These are phyloP conservation scores for Homarus gammarus DNA, from an alignment of 2,888 invertebrate genomes.

Conservation along the genomic window DNA sequence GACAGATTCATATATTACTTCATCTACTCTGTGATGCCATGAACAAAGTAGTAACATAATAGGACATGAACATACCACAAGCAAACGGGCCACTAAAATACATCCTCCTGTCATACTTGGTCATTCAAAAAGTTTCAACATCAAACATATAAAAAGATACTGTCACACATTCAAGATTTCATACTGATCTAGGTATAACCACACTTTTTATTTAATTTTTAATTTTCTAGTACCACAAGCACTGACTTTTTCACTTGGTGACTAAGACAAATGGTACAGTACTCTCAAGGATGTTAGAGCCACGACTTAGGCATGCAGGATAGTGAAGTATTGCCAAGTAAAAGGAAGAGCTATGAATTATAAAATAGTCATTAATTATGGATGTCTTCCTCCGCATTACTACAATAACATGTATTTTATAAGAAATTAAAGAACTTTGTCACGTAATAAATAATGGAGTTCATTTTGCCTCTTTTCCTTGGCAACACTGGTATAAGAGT, in stretches of 20 bases:
- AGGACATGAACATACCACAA: conserved; percentile 44
- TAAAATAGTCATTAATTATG: background rate
- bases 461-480: background rate
- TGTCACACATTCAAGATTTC: conserved; percentile 21
- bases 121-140: conserved; percentile 19
- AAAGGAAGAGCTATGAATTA: background rate
- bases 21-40: conserved; percentile 24
- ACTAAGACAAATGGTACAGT: conserved; percentile 50
- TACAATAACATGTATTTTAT: background rate
- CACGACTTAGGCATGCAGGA: conserved; percentile 14
- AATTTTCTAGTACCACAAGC: conserved; percentile 46
- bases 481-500: conserved; percentile 34
- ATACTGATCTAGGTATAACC: conserved; percentile 69
- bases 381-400: too few relatives aligned
- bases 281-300: conserved; percentile 33
- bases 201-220: conserved; percentile 64
- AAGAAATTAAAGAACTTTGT: background rate
- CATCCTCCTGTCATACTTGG: conserved; percentile 15
- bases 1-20: conserved; percentile 11
- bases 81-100: conserved; percentile 20
- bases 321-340: conserved; percentile 11
- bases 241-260: conserved; percentile 38
- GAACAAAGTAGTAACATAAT: background rate
- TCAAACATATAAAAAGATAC: background rate
- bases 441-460: background rate